Percentiles rank a stretch among this genome's conserved stretches.
phyloP scores from a whole-genome alignment of 1,140 invertebrate species.

The Latrodectus geometricus region DNA sequence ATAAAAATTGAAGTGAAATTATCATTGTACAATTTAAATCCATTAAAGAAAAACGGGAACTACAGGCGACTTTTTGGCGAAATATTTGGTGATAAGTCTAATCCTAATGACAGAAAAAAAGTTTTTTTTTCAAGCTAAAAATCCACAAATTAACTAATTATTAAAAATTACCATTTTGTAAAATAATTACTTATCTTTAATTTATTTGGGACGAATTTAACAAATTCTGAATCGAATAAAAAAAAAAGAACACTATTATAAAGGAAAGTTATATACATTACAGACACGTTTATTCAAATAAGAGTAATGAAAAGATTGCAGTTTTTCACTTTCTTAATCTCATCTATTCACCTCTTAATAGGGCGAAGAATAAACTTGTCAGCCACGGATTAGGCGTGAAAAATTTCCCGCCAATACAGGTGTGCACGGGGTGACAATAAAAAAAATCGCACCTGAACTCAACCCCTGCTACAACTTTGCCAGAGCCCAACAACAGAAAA shows the following conservation, averaged over 20 bases:
- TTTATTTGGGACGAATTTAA: not conserved
- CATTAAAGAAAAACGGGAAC: too few relatives aligned
- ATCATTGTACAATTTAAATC: too few relatives aligned
- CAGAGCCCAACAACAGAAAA: not conserved
- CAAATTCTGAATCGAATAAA: not conserved
- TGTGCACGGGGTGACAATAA: slow-evolving; percentile 18
- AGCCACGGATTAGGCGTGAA: slow-evolving; percentile 37
- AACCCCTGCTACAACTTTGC: not conserved
- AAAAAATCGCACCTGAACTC: slow-evolving; percentile 26
- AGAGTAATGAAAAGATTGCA: not conserved
- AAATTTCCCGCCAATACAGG: slow-evolving; percentile 42
- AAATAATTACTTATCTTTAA: too few relatives aligned
- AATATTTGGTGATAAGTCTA: too few relatives aligned
- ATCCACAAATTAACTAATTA: too few relatives aligned
- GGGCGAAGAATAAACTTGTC: slow-evolving; percentile 50
- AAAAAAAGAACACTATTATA: not conserved
- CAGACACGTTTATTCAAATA: not conserved
- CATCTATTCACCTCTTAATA: not conserved
- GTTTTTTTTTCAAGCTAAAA: too few relatives aligned
- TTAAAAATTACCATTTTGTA: too few relatives aligned
- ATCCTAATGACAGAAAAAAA: too few relatives aligned
- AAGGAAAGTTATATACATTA: not conserved
- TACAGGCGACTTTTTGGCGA: too few relatives aligned
- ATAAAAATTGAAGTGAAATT: too few relatives aligned
- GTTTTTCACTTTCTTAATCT: not conserved